Evolutionary conservation across 2,888 invertebrate species (phyloP), one percentile per base, ranked within the genome.

Genomic region (Ophioninae sp.): DNA sequence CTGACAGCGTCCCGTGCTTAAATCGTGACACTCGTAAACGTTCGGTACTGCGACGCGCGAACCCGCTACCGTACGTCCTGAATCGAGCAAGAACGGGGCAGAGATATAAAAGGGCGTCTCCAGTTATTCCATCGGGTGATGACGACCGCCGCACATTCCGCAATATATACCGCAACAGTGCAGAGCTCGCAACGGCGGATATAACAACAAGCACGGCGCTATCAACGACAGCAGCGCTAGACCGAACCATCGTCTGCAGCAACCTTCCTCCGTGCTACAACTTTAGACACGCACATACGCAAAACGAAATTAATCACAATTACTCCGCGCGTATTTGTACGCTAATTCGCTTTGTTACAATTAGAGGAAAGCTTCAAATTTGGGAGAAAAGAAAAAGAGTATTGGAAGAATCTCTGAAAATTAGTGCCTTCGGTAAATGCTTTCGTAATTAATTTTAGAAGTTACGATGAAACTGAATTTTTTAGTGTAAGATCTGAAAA

Each of bases 191-290:
- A 98, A 94, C 82, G 98, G 98, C 89, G 96, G 95, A 94, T 99
- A 99, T 93, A 98, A 97, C 95, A 98, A 99, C 89, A 99, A 94
- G 93, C 99, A 99, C 87, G 99, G 99, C 90, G 98, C 96, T 88
- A 98, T 94, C 86, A 98, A 93, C 82, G 97, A 97, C 77, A 99
- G 95, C 84, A 98, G 94, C 41, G 97, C 95, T 87, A 99, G 93
- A 80, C 97, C 97, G 86, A 97, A 93, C 98, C 98, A 98, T 69
- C 95, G 95, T 89, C 96, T 96, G 79, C 95, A 94, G 93, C 97
- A 97, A 82, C 95, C 95, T 84, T 95, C 95, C 91, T 96, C 96
- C n/a, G 94, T 88, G 81, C 89, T 91, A 86, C 92, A 92, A 88
- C 92, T 92, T 80, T 63, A 86, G 59, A 79, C 82, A 82, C 71